Base-by-base conservation (phyloP, 2,797 vertebrate species). In the Acanthornis magna region DNA sequence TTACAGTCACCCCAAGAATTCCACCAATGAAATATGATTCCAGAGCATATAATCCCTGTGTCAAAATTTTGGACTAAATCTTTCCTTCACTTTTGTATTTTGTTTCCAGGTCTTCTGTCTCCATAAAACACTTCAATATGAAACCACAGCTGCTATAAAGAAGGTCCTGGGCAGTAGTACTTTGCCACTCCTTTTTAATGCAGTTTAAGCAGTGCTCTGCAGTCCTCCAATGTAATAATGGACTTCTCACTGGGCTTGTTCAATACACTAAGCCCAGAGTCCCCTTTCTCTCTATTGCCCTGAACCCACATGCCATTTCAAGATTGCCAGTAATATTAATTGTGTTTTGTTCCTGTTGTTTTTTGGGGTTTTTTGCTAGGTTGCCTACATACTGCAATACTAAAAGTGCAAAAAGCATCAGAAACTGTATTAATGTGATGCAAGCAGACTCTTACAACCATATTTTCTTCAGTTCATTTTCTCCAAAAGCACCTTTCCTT, bases 321-420 rank as follows among this genome's bases (percentile, higher is more conserved):
- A 65, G 50, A 68, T 32, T 81, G 23, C 3, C 36, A 42, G 22
- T 57, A 71, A 25, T 16, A 48, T n/a, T 54, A 51, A 17, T 22
- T 0, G 0, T 47, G 7, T 32, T 34, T 32, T 21, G 6, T 20
- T 53, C 26, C n/a, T 82, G 7, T 14, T 30, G 13, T 3, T 3
- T 40, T 45, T 48, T 40, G 47, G 42, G 10, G 11, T 17, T 38
- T 62, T 54, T 42, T 60, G 1, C 5, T 36, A 32, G 32, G 15
- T 16, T 72, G 21, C 19, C 47, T n/a, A 25, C 18, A 61, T 6
- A 67, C 15, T 26, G 47, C 54, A 61, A 50, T 20, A 38, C 5
- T 62, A 43, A 58, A 89, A 93, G 71, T 0, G 1, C 42, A 81
- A 75, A 92, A 95, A 81, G 3, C 38, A 25, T 22, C 36, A 83